Base-by-base conservation (phyloP, 2,797 vertebrate genomes). In the Rhynchonycteris naso region DNA sequence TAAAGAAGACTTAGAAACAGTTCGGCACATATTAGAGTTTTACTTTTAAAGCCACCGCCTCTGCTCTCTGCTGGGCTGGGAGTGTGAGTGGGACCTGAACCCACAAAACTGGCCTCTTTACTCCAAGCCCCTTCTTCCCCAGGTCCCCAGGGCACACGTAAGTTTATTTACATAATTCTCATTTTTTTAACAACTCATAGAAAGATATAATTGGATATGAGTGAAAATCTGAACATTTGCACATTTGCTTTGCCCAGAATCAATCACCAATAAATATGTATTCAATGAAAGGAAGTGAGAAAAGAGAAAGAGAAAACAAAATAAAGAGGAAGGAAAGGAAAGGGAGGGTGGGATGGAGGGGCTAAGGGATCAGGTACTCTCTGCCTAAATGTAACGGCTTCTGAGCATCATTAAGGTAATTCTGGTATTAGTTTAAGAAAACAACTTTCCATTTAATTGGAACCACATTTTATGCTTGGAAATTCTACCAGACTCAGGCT, bases 261-360 rank as follows among this genome's bases (percentile, higher is more conserved):
- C 65, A 26, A 54, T 76, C 72, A n/a, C 9, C 26, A 38, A 52
- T 38, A 81, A 80, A 59, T 63, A 75, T 30, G 54, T 76, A 87
- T 2, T 54, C 4, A 63, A 24, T 30, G 35, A 75, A 63, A 81
- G 50, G 69, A 47, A 56, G 43, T 43, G 24, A 35, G 28, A 12
- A 59, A 72, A 69, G 33, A 54, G 33, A 80, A 75, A 71, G 58
- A 50, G n/a, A 38, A 35, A 18, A 30, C 18, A 7, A 52, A 93
- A 24, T 4, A 54, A 19, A 65, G 59, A 52, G 13, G 16, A 24
- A 28, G 13, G 15, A 30, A 33, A 33, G n/a, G 43, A 35, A n/a
- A 59, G 30, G 12, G 16, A 1, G 22, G n/a, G 19, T 0, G 1
- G 13, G 26, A n/a, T 33, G 26, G 52, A 7, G n/a, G 7, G 35